These are phyloP conservation scores for Neoniphon sammara DNA, from an alignment of 2,797 vertebrate genomes.

Conservation along the genomic window DNA sequence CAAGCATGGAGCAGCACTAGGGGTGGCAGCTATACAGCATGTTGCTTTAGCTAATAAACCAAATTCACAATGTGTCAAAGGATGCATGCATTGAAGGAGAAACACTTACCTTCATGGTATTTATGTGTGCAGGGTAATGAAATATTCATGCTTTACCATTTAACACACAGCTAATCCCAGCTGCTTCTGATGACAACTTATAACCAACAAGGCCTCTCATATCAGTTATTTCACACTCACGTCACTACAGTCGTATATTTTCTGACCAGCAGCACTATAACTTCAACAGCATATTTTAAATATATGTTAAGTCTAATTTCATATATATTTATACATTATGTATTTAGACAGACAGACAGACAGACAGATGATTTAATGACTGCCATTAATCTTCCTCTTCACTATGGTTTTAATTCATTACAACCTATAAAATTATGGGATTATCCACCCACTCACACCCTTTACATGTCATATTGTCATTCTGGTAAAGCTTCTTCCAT, in stretches of 20 bases:
- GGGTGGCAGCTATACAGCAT: not conserved
- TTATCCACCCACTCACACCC: not conserved
- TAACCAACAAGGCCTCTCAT: not conserved
- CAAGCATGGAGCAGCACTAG: not conserved
- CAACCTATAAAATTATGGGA: not conserved
- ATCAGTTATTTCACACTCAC: not conserved
- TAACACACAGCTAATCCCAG: not conserved
- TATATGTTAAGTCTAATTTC: not conserved
- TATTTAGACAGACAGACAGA: too few species aligned
- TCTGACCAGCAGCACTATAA: too few species aligned
- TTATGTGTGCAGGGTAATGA: too few species aligned
- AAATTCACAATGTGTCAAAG: not conserved
- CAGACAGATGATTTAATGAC: not conserved
- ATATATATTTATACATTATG: too few species aligned
- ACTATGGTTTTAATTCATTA: too few species aligned
- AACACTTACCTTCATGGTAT: not conserved
- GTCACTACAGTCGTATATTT: too few species aligned
- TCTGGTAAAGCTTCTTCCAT: too few species aligned
- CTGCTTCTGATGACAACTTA: not conserved
- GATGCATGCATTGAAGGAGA: constrained; percentile 19
- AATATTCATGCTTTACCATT: too few species aligned
- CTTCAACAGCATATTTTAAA: not conserved
- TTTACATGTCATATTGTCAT: too few species aligned
- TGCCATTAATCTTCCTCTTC: not conserved
- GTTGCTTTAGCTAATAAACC: not conserved